Base-by-base conservation (phyloP, 2,797 vertebrate species). In the Huso huso region DNA sequence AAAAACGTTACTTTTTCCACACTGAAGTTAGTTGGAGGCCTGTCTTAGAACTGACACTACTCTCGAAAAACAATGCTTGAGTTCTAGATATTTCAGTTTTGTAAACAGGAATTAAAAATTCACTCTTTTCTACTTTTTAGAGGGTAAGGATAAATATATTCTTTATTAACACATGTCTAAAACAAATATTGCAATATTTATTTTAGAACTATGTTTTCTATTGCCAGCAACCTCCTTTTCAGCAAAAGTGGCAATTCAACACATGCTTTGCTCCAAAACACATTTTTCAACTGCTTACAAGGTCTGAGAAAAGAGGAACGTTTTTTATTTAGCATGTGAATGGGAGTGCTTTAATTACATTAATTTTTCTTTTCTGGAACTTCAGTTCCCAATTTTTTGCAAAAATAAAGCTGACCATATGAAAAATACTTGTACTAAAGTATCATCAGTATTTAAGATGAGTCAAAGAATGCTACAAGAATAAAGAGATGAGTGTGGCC, bases 1-100 rank as follows among this genome's bases (percentile, higher is more conserved):
- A 77, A 71, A 83, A 82, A 73, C 76, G 81, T 84, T 79, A 83
- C 81, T 85, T 89, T 37, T 82, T 82, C 76, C 77, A 73, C 77
- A 82, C 72, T 76, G 73, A 61, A 72, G 83, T 80, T 77, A 69
- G 77, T 85, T 81, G 69, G 74, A 68, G 69, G 72, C 72, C 68
- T 78, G 70, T 73, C 70, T 79, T 73, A 84, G 67, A 80, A 72
- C 76, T 76, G 68, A 80, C 71, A 71, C 72, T 72, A 68, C 76
- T 77, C 72, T 69, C 78, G 78, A 70, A 73, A 72, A 77, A 74
- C 71, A 49, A n/a, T 48, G 67, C 70, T 69, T 69, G 23, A 13
- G 70, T 78, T 72, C 70, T 64, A 66, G 71, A 79, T 78, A 75
- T 79, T 62, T 66, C 60, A 51, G 70, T 77, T 75, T 73, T 70